Base-by-base conservation (phyloP, 1,140 invertebrate genomes). In the Temnothorax longispinosus region DNA sequence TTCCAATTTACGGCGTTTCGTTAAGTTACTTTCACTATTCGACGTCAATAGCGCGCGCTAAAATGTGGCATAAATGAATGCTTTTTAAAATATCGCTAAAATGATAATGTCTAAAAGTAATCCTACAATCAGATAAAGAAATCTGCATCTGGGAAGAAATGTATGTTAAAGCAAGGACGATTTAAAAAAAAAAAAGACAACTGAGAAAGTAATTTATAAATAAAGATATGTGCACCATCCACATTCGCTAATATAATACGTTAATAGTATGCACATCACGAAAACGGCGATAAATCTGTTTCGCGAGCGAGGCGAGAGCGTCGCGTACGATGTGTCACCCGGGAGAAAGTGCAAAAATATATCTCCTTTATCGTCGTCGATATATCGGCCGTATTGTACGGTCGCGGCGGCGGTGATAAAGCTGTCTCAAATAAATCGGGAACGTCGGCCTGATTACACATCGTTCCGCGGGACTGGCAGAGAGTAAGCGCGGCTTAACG, bases 401-500 rank as follows among this genome's bases (percentile, higher is more conserved):
- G 21, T 5, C 21, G 47, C 54, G 74, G 60, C 54, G 74, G 60
- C 74, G 64, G 69, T 80, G 77, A 91, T 77, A 65, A 81, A 78
- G 69, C 81, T 60, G 72, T 41, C 89, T 86, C 44, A 56, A 88
- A 91, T 91, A 90, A 91, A 91, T 91, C 76, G 86, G 50, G 76
- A 72, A 90, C 72, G 89, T 91, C 76, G 82, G 65, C 64, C 87
- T 86, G 89, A 90, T 91, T 90, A 88, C 87, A 88, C 71, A 91
- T 88, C 89, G 81, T 76, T 86, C 87, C 87, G 64, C 74, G 72
- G 76, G 64, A 88, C 75, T 90, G 89, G 89, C 89, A 90, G 89
- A 90, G 89, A 91, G 76, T 90, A 69, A 91, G 89, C 87, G 72
- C 87, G 82, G 89, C 89, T 91, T 90, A 91, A 90, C 89, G 89